These are phyloP conservation scores for Gallinago undulata DNA, from an alignment of 2,113 vertebrate species.

Conservation along the genomic window DNA sequence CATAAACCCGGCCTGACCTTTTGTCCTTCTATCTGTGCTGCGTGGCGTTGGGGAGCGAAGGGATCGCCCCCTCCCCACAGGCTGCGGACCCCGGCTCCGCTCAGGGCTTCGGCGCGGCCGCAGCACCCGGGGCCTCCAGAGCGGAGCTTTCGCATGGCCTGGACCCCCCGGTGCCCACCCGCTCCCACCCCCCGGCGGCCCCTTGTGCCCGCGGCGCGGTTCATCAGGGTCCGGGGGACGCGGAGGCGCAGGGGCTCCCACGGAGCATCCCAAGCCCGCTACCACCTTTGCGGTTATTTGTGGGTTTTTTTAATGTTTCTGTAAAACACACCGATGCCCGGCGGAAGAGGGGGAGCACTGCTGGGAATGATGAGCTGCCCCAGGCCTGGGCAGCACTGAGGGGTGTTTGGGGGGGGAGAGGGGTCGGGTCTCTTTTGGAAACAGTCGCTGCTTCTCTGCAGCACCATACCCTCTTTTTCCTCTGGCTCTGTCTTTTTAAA, in stretches of 20 bases:
- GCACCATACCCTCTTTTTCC: not conserved
- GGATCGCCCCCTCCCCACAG: not conserved
- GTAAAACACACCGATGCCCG: fast-evolving
- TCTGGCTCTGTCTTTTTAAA: not conserved
- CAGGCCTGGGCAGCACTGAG: not conserved
- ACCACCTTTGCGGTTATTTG: not conserved
- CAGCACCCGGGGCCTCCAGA: not conserved
- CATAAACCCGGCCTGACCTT: conserved; percentile 23
- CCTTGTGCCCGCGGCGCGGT: not conserved
- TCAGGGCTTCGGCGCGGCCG: conserved; percentile 6
- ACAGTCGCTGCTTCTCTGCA: not conserved
- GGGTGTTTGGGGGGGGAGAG: fast-evolving
- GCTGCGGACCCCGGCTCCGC: not conserved
- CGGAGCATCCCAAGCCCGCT: not conserved
- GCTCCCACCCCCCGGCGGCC: not conserved
- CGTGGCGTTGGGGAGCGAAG: conserved; percentile 45
- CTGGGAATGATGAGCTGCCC: no score
- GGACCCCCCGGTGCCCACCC: not conserved
- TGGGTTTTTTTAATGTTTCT: not conserved
- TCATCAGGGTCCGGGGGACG: not conserved
- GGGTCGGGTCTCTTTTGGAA: not conserved
- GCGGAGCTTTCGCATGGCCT: not conserved
- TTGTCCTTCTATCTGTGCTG: conserved; percentile 57
- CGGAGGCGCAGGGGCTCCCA: not conserved
- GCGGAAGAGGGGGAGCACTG: not conserved